These are phyloP conservation scores for Ernsta delagoae DNA, from an alignment of 2,888 invertebrate genomes.

Conservation along the genomic window DNA sequence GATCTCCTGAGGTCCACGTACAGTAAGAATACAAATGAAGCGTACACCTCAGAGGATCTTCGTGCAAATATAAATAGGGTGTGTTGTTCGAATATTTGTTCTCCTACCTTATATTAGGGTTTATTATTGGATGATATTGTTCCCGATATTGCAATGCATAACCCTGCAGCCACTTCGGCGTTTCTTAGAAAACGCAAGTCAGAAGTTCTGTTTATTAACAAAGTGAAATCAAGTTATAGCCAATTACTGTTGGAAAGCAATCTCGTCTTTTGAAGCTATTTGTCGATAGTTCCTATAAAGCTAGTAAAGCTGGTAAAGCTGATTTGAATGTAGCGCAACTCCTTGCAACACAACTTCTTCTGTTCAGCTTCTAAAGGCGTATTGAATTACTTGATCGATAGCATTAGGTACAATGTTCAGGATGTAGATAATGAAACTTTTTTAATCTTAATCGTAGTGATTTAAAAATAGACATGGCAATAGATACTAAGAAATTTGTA, in stretches of 20 bases:
- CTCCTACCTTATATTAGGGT: neutral
- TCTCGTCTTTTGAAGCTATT: constrained; percentile 12
- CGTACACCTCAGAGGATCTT: constrained; percentile 1
- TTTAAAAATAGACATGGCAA: too few species aligned
- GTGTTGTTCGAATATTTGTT: neutral
- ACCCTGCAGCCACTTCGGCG: constrained; percentile 2
- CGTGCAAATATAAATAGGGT: neutral
- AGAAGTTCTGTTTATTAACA: constrained; percentile 29
- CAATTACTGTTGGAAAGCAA: constrained; percentile 31
- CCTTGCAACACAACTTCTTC: neutral
- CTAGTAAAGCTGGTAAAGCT: neutral
- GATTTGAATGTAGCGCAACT: constrained; percentile 16
- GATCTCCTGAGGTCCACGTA: constrained; percentile 1
- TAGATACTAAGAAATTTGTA: too few species aligned
- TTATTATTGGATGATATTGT: neutral
- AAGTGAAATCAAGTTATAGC: constrained; percentile 19
- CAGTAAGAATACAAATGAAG: constrained; percentile 8
- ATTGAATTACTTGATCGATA: neutral
- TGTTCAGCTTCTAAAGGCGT: neutral
- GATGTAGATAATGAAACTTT: too few species aligned
- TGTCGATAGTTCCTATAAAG: constrained; percentile 8
- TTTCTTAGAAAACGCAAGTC: constrained; percentile 3
- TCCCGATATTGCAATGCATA: neutral
- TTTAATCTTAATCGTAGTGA: too few species aligned
- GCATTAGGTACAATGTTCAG: too few species aligned